These are phyloP conservation scores for Ophonus ardosiacus DNA, from an alignment of 2,888 invertebrate genomes.

Conservation along the genomic window DNA sequence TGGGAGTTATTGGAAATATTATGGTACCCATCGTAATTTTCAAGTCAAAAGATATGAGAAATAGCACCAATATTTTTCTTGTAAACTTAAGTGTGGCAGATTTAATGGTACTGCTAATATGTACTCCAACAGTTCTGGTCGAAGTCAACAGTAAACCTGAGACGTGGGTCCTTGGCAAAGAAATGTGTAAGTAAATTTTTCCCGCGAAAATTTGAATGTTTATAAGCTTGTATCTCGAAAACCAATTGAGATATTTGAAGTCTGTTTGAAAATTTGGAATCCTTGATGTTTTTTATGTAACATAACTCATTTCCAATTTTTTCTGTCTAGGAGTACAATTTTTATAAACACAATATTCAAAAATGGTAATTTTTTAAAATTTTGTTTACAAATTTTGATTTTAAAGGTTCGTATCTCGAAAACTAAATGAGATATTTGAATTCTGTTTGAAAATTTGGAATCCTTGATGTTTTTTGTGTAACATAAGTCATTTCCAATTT, in stretches of 20 bases:
- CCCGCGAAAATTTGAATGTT: background rate
- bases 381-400: too few species aligned
- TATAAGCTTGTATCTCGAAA: background rate
- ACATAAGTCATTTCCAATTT: too few species aligned
- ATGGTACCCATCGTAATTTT: constrained; percentile 96
- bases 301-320: background rate
- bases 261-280: background rate
- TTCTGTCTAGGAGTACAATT: background rate
- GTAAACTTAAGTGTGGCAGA: constrained; percentile 96
- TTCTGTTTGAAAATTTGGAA: too few species aligned
- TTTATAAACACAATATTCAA: background rate
- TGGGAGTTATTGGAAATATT: constrained; percentile 94
- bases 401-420: too few species aligned
- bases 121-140: constrained; percentile 95
- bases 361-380: background rate
- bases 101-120: constrained; percentile 92
- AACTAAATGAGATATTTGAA: too few species aligned
- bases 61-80: constrained; percentile 96
- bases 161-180: constrained; percentile 94
- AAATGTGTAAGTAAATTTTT: constrained; percentile 89
- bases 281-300: background rate
- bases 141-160: constrained; percentile 95
- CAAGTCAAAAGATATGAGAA: constrained; percentile 95
- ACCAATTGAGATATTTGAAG: background rate
- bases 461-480: too few species aligned